Evolutionary conservation across 2,797 vertebrate genomes (phyloP), one percentile per base, ranked within the genome.

Genomic region (Pantherophis vulpinus): DNA sequence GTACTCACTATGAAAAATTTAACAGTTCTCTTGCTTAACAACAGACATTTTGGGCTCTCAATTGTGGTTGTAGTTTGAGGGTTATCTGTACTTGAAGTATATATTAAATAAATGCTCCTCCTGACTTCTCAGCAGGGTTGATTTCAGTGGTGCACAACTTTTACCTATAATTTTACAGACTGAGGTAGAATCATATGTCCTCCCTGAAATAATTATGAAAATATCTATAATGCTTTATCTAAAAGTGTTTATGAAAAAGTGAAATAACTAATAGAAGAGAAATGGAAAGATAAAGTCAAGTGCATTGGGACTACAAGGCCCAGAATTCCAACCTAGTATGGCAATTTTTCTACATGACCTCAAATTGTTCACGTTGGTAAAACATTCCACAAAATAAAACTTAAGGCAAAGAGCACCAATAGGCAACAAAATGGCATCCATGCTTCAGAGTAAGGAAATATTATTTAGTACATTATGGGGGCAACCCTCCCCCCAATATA

Each of bases 1-100:
- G 96, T 96, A 95, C 95, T 63, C 2, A 0, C 3, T 74, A 18
- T 74, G n/a, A 74, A 74, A 63, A 32, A 32, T 18, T 9, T 37
- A 74, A 74, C 14, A 18, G 6, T n/a, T 74, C 66, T 37, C 13
- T 74, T 74, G n/a, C 66, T 70, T 70, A n/a, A 29, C 29, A 14
- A 66, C 29, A n/a, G 63, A 70, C 14, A 70, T 70, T 2, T 70
- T 70, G 29, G 63, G 29, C 63, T 63, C 11, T 32, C 63, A 32
- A 2, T 70, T 32, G 13, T n/a, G 63, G 63, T 32, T 16, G 63
- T 70, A 70, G 6, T 2, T 16, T 32, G 63, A 70, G 63, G 29
- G n/a, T 13, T n/a, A 14, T 14, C 63, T 70, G n/a, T 70, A 37
- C 32, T 79, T 74, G 37, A 74, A 37, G 8, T 79, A 79, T 70